Evolutionary conservation across 2,888 invertebrate genomes (phyloP).

Genomic region (Thera britannica): DNA sequence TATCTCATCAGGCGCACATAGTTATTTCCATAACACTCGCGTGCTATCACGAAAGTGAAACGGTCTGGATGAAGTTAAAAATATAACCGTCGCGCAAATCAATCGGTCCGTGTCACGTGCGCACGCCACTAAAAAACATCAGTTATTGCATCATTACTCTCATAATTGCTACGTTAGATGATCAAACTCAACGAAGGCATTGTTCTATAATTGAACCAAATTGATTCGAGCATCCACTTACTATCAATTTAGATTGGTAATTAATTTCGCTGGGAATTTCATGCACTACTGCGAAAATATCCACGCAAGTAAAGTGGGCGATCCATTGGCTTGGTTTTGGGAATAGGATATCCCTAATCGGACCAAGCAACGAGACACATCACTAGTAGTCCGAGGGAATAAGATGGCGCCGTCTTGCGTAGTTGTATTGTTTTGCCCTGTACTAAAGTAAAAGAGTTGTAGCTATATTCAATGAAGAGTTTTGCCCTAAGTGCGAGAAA

Average conservation of each 20-base stretch:
- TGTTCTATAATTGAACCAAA: conserved; percentile 27
- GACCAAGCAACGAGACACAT: no score
- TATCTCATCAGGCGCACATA: no score
- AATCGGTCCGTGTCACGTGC: conserved; percentile 36
- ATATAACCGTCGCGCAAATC: conserved; percentile 10
- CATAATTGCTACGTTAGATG: conserved; percentile 25
- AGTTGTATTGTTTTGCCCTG: no score
- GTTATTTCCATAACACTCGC: conserved; percentile 5
- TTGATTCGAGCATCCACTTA: conserved; percentile 13
- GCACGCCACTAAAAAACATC: conserved; percentile 36
- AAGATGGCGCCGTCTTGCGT: no score
- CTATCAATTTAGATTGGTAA: conserved; percentile 16
- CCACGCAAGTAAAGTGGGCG: no score
- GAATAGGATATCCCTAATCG: no score
- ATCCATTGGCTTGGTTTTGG: not conserved
- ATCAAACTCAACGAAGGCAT: conserved; percentile 20
- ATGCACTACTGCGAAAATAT: conserved; percentile 5
- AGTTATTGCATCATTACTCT: conserved; percentile 43
- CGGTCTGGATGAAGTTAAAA: conserved; percentile 27
- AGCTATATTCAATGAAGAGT: no score
- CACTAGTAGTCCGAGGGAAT: no score
- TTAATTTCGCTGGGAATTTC: conserved; percentile 3
- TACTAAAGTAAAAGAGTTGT: no score
- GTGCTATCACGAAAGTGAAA: conserved; percentile 31
- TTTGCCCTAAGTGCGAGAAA: no score